Evolutionary conservation across 1,140 invertebrate genomes (phyloP).

Genomic region (Microplitis demolitor): DNA sequence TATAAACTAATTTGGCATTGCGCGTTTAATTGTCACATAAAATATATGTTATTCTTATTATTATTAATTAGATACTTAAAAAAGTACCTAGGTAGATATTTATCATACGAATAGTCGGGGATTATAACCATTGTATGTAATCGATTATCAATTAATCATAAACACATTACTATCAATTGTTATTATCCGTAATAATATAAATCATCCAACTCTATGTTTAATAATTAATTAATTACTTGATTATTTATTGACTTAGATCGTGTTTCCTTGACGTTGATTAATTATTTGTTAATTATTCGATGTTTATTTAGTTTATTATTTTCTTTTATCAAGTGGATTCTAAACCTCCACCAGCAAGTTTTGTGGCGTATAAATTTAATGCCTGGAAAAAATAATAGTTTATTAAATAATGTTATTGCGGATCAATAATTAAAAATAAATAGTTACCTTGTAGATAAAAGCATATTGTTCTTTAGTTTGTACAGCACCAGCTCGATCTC

Average conservation of each 20-base stretch:
- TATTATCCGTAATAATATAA: conserved; percentile 8
- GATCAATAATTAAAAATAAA: background rate
- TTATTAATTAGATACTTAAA: no score
- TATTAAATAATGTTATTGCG: background rate
- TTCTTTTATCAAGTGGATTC: conserved; percentile 59
- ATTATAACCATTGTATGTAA: no score
- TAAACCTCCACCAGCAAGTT: conserved; percentile 68
- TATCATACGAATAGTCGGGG: no score
- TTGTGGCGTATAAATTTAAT: conserved; percentile 71
- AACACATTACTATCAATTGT: background rate
- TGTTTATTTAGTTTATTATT: conserved; percentile 39
- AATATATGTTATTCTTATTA: no score
- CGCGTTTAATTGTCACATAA: no score
- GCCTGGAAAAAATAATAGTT: conserved; percentile 61
- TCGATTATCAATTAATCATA: no score
- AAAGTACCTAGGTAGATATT: no score
- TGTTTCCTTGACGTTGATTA: conserved; percentile 8
- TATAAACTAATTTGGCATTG: no score
- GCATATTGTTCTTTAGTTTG: conserved; percentile 79
- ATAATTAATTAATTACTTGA: conserved; percentile 17
- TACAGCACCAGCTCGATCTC: conserved; percentile 85
- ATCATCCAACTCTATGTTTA: conserved; percentile 10
- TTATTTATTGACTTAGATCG: conserved; percentile 36
- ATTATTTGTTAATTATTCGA: background rate
- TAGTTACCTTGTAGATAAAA: conserved; percentile 70